Percentiles rank a stretch among this genome's conserved stretches.
These are phyloP conservation scores for Andrena praecox DNA, from an alignment of 2,888 invertebrate species.

Conservation along the genomic window DNA sequence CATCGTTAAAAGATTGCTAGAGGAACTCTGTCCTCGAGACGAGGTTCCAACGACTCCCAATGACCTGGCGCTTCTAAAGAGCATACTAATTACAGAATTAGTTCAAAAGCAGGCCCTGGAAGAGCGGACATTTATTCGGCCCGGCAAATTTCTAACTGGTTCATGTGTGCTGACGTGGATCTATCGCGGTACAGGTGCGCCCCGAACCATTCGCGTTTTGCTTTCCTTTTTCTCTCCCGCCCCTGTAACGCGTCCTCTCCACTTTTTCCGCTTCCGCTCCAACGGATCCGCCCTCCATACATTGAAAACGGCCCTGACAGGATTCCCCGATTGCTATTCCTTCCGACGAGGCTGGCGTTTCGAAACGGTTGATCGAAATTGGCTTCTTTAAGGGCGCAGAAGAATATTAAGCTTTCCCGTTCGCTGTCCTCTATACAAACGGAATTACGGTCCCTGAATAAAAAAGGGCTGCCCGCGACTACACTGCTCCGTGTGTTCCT, in stretches of 20 bases:
- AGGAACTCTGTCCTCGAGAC: constrained; percentile 1
- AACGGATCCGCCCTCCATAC: constrained; percentile 1
- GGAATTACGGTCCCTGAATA: not conserved
- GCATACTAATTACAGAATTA: constrained; percentile 47
- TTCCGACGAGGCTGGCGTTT: constrained; percentile 17
- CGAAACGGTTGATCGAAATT: constrained; percentile 22
- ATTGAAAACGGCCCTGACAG: constrained; percentile 40
- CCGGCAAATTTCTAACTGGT: constrained; percentile 25
- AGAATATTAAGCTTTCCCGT: not conserved
- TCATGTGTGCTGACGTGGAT: constrained; percentile 48
- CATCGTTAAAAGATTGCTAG: constrained; percentile 2
- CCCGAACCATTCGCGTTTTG: constrained; percentile 20
- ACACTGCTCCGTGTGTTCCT: not conserved
- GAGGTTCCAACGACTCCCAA: not conserved
- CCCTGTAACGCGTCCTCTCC: constrained; percentile 16
- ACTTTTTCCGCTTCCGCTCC: constrained; percentile 39
- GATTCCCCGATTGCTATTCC: constrained; percentile 28
- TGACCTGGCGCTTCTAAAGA: not conserved
- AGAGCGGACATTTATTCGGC: constrained; percentile 50
- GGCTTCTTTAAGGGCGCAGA: not conserved
- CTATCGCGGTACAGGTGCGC: constrained; percentile 56
- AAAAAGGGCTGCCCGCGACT: not conserved
- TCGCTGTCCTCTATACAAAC: not conserved
- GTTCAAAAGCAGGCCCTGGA: constrained; percentile 20
- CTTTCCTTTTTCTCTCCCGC: constrained; percentile 33